Evolutionary conservation across 1,140 invertebrate genomes (phyloP).

Genomic region (Heterodera schachtii): DNA sequence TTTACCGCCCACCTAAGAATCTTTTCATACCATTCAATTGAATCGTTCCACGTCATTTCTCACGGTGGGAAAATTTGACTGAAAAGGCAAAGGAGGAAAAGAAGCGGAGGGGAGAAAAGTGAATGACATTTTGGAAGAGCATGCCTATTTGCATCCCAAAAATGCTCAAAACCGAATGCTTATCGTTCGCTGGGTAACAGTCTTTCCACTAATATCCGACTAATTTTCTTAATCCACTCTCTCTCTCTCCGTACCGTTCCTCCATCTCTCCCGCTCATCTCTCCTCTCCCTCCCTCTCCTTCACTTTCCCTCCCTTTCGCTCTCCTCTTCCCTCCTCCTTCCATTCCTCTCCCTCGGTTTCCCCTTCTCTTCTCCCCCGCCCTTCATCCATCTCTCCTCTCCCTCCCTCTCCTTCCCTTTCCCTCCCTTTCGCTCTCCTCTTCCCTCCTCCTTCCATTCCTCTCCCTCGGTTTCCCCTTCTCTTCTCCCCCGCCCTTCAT

Average conservation of each 20-base stretch:
- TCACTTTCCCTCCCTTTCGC: neutral
- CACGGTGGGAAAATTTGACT: neutral
- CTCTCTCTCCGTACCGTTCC: neutral
- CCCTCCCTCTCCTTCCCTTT: neutral
- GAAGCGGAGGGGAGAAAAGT: neutral
- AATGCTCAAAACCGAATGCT: neutral
- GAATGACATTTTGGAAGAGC: too few relatives aligned
- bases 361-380: neutral
- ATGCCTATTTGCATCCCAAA: neutral
- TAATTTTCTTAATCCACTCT: neutral
- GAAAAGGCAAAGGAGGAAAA: neutral
- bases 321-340: neutral
- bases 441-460: neutral
- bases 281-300: neutral
- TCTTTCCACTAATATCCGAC: too few relatives aligned
- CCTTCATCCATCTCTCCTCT: neutral
- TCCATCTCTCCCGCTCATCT: neutral
- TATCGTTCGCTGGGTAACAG: neutral
- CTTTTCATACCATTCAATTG: neutral
- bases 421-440: neutral
- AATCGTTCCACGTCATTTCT: constrained; percentile 2
- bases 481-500: neutral
- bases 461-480: too few relatives aligned
- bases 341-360: neutral
- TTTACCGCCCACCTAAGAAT: neutral